These are phyloP conservation scores for Heliocidaris erythrogramma DNA, from an alignment of 35 echinoderm and acorn worm species.

Conservation along the genomic window DNA sequence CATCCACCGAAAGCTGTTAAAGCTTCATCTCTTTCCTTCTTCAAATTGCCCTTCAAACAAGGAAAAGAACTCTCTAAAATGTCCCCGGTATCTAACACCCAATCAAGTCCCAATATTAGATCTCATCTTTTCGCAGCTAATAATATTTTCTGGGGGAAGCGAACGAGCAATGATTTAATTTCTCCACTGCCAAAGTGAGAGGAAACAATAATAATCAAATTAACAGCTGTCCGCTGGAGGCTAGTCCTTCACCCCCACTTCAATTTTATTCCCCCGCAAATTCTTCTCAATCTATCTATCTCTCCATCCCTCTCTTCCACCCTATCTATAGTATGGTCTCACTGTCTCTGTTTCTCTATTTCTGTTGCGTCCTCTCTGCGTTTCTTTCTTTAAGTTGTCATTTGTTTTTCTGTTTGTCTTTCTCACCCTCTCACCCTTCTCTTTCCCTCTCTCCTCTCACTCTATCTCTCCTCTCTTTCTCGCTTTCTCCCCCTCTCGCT, in stretches of 20 bases:
- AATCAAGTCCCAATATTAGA: slow-evolving; percentile 42
- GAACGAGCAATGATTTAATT: slow-evolving; percentile 49
- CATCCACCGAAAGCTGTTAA: slow-evolving; percentile 35
- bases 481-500: background rate
- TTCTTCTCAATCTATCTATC: background rate
- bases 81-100: slow-evolving; percentile 39
- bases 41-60: slow-evolving; percentile 49
- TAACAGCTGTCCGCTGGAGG: slow-evolving; percentile 52
- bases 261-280: slow-evolving; percentile 12
- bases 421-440: no score
- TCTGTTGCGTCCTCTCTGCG: no score
- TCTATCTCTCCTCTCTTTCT: no score
- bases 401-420: no score
- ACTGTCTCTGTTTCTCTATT: no score
- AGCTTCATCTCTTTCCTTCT: slow-evolving; percentile 3
- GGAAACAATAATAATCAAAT: slow-evolving; percentile 56
- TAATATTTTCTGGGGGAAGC: slow-evolving; percentile 50
- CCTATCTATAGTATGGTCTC: no score
- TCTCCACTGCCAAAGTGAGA: slow-evolving; percentile 49
- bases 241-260: slow-evolving; percentile 37
- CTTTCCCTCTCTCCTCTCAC: no score
- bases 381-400: no score
- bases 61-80: slow-evolving; percentile 22
- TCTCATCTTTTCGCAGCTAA: slow-evolving; percentile 54
- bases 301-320: background rate